These are phyloP conservation scores for Adelphocoris suturalis DNA, from an alignment of 2,888 invertebrate genomes.

Conservation along the genomic window DNA sequence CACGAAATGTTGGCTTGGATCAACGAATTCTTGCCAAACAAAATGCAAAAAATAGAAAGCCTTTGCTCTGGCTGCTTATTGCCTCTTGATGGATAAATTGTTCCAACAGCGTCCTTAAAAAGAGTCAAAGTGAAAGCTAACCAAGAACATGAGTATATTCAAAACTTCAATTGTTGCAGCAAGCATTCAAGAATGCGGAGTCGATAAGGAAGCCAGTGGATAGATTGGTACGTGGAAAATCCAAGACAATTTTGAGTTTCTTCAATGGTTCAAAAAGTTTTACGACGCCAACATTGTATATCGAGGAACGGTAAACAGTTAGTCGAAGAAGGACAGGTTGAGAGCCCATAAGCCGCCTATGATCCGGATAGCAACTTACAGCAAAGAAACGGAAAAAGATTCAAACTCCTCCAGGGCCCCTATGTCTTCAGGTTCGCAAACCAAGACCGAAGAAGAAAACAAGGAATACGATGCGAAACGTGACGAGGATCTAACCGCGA, in stretches of 20 bases:
- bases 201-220: slow-evolving; percentile 80
- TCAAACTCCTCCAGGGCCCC: neutral
- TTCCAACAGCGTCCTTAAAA: slow-evolving; percentile 67
- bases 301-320: neutral
- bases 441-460: neutral
- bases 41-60: slow-evolving; percentile 68
- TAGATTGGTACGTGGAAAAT: slow-evolving; percentile 66
- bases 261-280: slow-evolving; percentile 71
- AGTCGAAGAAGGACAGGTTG: neutral
- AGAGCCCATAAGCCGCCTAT: slow-evolving; percentile 43
- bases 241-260: slow-evolving; percentile 71
- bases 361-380: slow-evolving; percentile 54
- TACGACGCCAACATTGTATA: slow-evolving; percentile 66
- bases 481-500: slow-evolving; percentile 9
- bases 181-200: slow-evolving; percentile 63
- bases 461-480: neutral
- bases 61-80: slow-evolving; percentile 71
- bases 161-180: slow-evolving; percentile 71
- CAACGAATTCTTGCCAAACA: slow-evolving; percentile 52
- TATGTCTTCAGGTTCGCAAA: neutral
- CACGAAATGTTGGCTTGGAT: slow-evolving; percentile 71
- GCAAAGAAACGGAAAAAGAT: slow-evolving; percentile 24
- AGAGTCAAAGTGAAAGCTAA: slow-evolving; percentile 69
- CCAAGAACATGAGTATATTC: slow-evolving; percentile 71
- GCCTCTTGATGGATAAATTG: slow-evolving; percentile 65